Conservation (phyloP, 1,140 invertebrate species). For the Ladona fulva region DNA sequence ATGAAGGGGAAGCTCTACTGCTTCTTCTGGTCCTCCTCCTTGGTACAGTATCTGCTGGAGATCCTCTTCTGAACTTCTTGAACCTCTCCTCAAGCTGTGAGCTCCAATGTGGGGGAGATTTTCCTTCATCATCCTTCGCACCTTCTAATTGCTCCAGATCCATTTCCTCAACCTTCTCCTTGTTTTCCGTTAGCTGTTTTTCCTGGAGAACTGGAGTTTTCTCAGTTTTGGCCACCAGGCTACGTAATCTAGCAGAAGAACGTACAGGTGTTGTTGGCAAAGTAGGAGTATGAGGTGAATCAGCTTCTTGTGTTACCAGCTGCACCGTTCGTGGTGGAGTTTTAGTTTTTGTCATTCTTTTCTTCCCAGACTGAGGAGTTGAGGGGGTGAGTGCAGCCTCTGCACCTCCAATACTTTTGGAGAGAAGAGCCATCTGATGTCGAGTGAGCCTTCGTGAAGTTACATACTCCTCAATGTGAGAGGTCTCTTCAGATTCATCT, state of each 20-base stretch:
- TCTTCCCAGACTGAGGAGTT: background rate
- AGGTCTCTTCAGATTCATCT: background rate
- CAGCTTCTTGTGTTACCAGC: too few relatives aligned
- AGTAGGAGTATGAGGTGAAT: background rate
- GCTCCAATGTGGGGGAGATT: background rate
- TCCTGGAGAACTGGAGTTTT: background rate
- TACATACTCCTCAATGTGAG: conserved; percentile 13
- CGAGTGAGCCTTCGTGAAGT: conserved; percentile 14
- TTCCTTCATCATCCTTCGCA: background rate
- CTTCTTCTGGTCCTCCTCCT: background rate
- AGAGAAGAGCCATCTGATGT: conserved; percentile 11
- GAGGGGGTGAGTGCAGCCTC: background rate
- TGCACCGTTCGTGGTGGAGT: background rate
- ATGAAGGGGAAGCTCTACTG: too few relatives aligned
- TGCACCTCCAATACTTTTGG: background rate
- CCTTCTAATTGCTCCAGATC: background rate
- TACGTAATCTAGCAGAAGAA: background rate
- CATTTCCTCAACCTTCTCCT: background rate
- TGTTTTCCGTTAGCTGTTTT: background rate
- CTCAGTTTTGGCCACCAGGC: background rate
- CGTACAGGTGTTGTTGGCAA: background rate
- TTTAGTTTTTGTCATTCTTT: background rate
- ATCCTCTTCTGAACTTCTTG: background rate
- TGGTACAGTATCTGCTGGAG: background rate
- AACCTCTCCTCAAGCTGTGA: background rate